Base-by-base conservation (phyloP, 2,888 invertebrate genomes). In the Heliconius sara region DNA sequence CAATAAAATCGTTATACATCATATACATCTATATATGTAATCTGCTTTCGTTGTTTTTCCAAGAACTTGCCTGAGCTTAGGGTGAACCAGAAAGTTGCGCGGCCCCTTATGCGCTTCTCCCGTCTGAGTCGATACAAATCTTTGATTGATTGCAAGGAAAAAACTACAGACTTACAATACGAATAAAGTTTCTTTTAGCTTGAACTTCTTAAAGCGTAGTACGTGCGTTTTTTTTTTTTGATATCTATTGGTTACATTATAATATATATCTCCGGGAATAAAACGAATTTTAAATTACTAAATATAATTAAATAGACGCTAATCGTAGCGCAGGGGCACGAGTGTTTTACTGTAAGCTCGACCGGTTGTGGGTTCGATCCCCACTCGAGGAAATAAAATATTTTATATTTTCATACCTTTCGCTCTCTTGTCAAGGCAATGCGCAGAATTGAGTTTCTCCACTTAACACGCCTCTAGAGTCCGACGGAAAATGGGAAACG, bases 61-160 rank as follows among this genome's bases (percentile, higher is more conserved):
- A 82, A 85, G 87, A 88, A 87, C 84, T 83, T 84, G 79, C 79
- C 79, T 79, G 84, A 83, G 84, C 73, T 83, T 86, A 84, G 86
- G 87, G 86, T 85, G 86, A 86, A 83, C 78, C 78, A 81, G 82
- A 82, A 66, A 43, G 75, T 66, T 66, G 65, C 66, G 83, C 84
- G 84, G 82, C 84, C 85, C 86, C 85, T 84, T 82, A 83, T 84
- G 82, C 84, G 82, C 84, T 84, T 84, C 84, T 81, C 83, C 80
- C 84, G 86, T 87, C 87, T 87, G 83, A 83, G 83, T 85, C 83
- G 83, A 82, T 81, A 82, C 66, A 71, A 71, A 77, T 83, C 84
- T 78, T 81, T 80, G 76, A 76, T 67, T 78, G 76, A 82, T 81
- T 81, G 83, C 76, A 82, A 79, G 68, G 57, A 80, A 79, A 83